phyloP scores from a whole-genome alignment of 1,140 invertebrate species.

The Magallana ariakensis region DNA sequence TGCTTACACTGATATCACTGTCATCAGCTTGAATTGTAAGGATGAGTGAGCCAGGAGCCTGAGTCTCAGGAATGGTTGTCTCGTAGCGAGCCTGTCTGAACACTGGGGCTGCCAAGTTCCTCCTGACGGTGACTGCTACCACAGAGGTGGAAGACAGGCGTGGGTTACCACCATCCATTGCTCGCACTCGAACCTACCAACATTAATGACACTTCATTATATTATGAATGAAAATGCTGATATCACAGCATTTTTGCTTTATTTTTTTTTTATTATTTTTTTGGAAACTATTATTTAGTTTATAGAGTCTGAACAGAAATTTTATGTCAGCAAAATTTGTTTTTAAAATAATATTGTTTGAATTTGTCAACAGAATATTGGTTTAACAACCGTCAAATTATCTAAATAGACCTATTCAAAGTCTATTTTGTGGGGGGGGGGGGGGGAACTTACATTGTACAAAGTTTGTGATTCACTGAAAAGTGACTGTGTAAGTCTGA shows the following conservation, averaged over 20 bases:
- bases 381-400: no score
- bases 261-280: no score
- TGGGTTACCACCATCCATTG: conserved; percentile 56
- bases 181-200: conserved; percentile 53
- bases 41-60: conserved; percentile 40
- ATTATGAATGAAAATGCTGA: no score
- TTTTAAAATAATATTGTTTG: no score
- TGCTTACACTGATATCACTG: conserved; percentile 47
- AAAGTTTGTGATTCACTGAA: conserved; percentile 28
- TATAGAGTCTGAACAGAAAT: no score
- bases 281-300: no score
- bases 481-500: conserved; percentile 31
- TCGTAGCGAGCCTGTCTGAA: conserved; percentile 43
- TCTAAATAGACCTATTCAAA: no score
- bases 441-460: conserved; percentile 49
- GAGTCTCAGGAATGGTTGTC: conserved; percentile 49
- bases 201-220: not conserved
- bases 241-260: no score
- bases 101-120: conserved; percentile 80
- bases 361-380: no score
- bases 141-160: conserved; percentile 10
- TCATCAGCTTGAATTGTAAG: conserved; percentile 54
- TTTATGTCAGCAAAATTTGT: no score
- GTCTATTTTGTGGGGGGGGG: no score
- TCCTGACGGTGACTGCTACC: conserved; percentile 42